phyloP scores from a whole-genome alignment of 1,140 invertebrate genomes.

The Choristoneura fumiferana region DNA sequence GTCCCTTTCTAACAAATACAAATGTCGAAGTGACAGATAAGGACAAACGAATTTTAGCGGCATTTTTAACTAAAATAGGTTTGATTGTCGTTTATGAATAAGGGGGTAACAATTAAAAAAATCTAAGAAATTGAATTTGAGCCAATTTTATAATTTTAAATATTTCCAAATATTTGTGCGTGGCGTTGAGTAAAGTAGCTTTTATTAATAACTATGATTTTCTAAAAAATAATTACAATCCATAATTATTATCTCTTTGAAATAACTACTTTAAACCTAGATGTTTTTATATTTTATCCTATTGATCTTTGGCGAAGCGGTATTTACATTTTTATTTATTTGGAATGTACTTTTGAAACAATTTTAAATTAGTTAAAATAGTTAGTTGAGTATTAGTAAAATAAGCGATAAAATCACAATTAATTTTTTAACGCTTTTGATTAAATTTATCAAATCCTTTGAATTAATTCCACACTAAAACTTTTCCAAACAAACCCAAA shows the following conservation, averaged over 20 bases:
- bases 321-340: conserved; percentile 40
- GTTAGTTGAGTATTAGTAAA: conserved; percentile 6
- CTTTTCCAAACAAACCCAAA: neutral
- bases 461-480: conserved; percentile 3
- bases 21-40: no score
- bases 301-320: conserved; percentile 56
- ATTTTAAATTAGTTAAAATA: no score
- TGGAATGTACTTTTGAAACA: neutral
- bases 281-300: conserved; percentile 36
- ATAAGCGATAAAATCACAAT: conserved; percentile 8
- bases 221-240: conserved; percentile 27
- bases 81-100: no score
- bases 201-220: conserved; percentile 32
- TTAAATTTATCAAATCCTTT: conserved; percentile 12
- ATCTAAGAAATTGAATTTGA: neutral
- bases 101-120: no score
- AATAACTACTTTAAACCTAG: conserved; percentile 37
- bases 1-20: no score
- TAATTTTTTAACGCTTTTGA: neutral
- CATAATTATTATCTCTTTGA: conserved; percentile 21
- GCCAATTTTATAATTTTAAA: conserved; percentile 35
- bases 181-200: conserved; percentile 36
- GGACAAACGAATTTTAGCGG: no score
- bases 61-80: no score
- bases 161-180: conserved; percentile 56